These are phyloP conservation scores for Pelagia noctiluca DNA, from an alignment of 30 jellyfish, hydroid and myxozoan genomes.

Conservation along the genomic window DNA sequence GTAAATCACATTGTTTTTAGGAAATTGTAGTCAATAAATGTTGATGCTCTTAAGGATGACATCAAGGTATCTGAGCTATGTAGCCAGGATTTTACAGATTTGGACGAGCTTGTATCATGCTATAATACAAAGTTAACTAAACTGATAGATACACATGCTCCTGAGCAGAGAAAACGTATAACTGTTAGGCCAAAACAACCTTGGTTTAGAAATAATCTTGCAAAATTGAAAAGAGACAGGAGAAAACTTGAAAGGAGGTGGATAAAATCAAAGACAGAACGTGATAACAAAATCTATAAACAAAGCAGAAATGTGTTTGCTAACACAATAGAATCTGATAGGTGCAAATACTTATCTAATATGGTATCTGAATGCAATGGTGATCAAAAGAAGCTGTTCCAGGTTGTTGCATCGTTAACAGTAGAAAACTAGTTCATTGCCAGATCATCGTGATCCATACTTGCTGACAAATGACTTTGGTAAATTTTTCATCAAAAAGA, in stretches of 20 bases:
- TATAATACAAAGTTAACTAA: slow-evolving; percentile 31
- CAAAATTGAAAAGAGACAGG: slow-evolving; percentile 24
- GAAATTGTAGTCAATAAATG: slow-evolving; percentile 46
- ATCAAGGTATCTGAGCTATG: slow-evolving; percentile 49
- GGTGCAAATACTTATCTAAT: slow-evolving; percentile 40
- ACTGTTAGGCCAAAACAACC: slow-evolving; percentile 48
- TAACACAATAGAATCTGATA: slow-evolving; percentile 10
- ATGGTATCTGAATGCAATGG: slow-evolving; percentile 57
- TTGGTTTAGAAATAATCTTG: slow-evolving; percentile 36
- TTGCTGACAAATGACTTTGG: slow-evolving; percentile 18
- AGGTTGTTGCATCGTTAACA: slow-evolving; percentile 42
- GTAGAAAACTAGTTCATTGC: slow-evolving; percentile 34
- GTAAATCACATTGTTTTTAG: slow-evolving; percentile 37
- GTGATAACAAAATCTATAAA: slow-evolving; percentile 11
- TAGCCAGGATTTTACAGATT: slow-evolving; percentile 7
- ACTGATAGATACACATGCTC: slow-evolving; percentile 35
- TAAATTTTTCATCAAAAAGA: slow-evolving; percentile 27
- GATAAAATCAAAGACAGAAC: slow-evolving; percentile 25
- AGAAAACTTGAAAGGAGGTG: slow-evolving; percentile 32
- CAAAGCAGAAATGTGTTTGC: slow-evolving; percentile 52
- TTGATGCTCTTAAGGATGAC: slow-evolving; percentile 51
- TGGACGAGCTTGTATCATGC: slow-evolving; percentile 50
- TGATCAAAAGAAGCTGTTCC: slow-evolving; percentile 44
- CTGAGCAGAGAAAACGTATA: slow-evolving; percentile 43
- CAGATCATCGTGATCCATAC: slow-evolving; percentile 25